Evolutionary conservation across 2,797 vertebrate genomes (phyloP), one percentile per base, ranked within the genome.

Genomic region (Chaetophractus vellerosus): DNA sequence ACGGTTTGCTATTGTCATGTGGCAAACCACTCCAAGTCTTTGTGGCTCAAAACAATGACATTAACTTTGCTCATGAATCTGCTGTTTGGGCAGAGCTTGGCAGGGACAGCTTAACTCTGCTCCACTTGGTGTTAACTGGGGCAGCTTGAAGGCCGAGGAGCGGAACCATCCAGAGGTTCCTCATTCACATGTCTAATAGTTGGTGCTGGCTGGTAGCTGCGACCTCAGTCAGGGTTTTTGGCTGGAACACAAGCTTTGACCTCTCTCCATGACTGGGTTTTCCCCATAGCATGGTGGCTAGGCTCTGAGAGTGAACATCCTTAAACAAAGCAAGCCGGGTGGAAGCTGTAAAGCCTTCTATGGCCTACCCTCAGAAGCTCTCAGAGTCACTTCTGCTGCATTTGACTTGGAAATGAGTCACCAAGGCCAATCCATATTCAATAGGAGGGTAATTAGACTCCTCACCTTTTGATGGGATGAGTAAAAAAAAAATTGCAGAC

Each of bases 401-500:
- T 75, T 83, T 88, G 86, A 33, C 63, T n/a, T 75, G 66, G 19
- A 68, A 84, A 11, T 91, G 50, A 57, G 36, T 80, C 10, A 38
- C 61, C 68, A 75, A 71, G 36, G 21, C 21, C 31, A 48, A 38
- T 33, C 80, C 18, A 88, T 64, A 75, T 18, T 69, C 8, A 26
- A 50, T 0, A 24, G 33, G 15, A 79, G 5, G 23, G 33, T 23
- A 84, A 86, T n/a, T 36, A 76, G 64, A 72, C 14, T 33, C 15
- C 19, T 6, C 36, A 59, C 2, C 4, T 89, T 96, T 86, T n/a
- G n/a, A 85, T 81, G 36, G 57, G n/a, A 18, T 64, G 15, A 71
- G 28, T 86, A 41, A 88, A 91, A 84, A 69, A 31, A 84, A 69
- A 31, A 26, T 79, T 92, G 75, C n/a, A 82, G 38, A 52, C 2